phyloP scores from a whole-genome alignment of 2,113 vertebrate species.

The Gymnorhina tibicen region DNA sequence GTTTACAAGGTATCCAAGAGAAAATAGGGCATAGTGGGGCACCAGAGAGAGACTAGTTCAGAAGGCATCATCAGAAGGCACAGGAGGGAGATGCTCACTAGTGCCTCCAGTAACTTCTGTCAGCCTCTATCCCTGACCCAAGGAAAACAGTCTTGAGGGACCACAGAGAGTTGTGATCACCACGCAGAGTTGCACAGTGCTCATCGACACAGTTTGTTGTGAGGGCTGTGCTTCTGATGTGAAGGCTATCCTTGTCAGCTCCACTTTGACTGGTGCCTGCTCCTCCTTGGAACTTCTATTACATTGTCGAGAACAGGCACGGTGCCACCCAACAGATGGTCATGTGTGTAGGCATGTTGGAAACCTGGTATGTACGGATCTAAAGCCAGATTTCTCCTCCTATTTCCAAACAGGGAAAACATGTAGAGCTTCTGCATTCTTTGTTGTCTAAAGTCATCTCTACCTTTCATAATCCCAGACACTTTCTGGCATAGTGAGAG shows the following conservation, averaged over 20 bases:
- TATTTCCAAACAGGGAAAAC: not conserved
- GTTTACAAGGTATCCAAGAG: not conserved
- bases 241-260: not conserved
- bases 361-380: not conserved
- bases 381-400: not conserved
- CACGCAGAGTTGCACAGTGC: not conserved
- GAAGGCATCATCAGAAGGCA: not conserved
- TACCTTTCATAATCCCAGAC: not conserved
- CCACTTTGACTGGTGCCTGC: not conserved
- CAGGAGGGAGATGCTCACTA: not conserved
- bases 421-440: not conserved
- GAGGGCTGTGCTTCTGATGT: not conserved
- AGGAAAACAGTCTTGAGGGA: not conserved
- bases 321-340: slow-evolving; percentile 10
- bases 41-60: not conserved
- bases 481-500: not conserved
- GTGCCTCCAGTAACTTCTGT: not conserved
- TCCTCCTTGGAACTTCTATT: not conserved
- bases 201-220: not conserved
- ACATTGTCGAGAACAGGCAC: not conserved
- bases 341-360: not conserved
- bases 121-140: not conserved
- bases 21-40: not conserved
- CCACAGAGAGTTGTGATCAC: not conserved
- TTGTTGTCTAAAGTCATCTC: not conserved